Base-by-base conservation (phyloP, 30 jellyfish, hydroid and myxozoan species). In the Chrysaora quinquecirrha region DNA sequence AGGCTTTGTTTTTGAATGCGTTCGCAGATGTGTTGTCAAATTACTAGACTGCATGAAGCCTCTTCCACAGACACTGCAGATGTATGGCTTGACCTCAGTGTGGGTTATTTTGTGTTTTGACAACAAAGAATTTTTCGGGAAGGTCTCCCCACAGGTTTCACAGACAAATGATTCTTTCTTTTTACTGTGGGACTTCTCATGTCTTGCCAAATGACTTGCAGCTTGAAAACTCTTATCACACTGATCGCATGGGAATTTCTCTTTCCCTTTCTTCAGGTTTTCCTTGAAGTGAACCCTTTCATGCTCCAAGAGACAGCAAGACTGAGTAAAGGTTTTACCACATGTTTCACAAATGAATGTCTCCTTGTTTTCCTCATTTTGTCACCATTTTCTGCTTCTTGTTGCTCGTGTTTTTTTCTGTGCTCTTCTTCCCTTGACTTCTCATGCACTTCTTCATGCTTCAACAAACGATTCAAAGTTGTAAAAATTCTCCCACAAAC, bases 41-140 rank as follows among this genome's bases (percentile, higher is more conserved):
- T 80, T 80, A 21, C 90, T 80, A 7, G 90, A 80, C 71, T 80
- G 90, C 90, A 80, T 80, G 68, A 80, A 80, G 18, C 90, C 90
- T 43, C 90, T 31, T 10, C 75, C 78, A 71, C 90, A 80, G 0
- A 80, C 34, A 29, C 66, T 66, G 71, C 90, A 80, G 7, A 80
- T 23, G 35, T 63, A 80, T 33, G 90, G 90, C 46, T 80, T 80
- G 38, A 67, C 75, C 49, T 80, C 64, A 14, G 90, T 63, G 46
- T 80, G 90, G 24, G 52, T 68, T 1, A 61, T 61, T 66, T 80
- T 28, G 25, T 80, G 90, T 30, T 80, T 80, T 30, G 46, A 34
- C 68, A 80, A 54, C 22, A 69, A 27, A 48, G 63, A 52, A 31
- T 80, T 46, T 30, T 78, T 34, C 4, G 82, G 64, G 22, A 80